Evolutionary conservation across 2,888 invertebrate genomes (phyloP).

Genomic region (Nasonovia ribisnigri): DNA sequence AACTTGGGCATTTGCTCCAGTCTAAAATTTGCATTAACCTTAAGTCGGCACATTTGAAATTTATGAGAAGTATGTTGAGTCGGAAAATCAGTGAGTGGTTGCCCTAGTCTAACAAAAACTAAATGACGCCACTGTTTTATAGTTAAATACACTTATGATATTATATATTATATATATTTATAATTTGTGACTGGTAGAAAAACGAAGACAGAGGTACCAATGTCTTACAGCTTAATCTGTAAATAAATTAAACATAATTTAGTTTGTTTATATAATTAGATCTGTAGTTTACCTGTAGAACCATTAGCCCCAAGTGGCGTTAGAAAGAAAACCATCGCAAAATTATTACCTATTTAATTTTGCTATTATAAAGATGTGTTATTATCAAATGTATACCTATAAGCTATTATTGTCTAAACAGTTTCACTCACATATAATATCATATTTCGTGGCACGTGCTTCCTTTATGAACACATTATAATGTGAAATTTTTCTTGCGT

Average conservation of each 20-base stretch:
- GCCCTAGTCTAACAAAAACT: too few species aligned
- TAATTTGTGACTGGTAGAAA: not conserved
- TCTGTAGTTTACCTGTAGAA: not conserved
- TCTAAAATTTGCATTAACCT: too few species aligned
- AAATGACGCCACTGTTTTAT: too few species aligned
- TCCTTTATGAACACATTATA: not conserved
- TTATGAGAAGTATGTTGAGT: too few species aligned
- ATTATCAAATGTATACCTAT: constrained; percentile 6
- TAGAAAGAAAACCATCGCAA: not conserved
- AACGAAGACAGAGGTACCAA: not conserved
- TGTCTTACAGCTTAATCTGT: not conserved
- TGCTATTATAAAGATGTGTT: not conserved
- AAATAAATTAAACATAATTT: constrained; percentile 4
- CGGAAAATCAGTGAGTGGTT: too few species aligned
- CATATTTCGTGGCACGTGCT: constrained; percentile 4
- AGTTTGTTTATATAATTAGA: not conserved
- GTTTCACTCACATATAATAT: not conserved
- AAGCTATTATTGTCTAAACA: not conserved
- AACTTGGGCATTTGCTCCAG: too few species aligned
- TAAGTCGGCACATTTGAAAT: too few species aligned
- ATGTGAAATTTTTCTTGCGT: constrained; percentile 1
- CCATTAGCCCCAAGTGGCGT: not conserved
- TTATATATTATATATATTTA: not conserved
- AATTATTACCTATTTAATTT: not conserved
- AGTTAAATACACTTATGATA: not conserved